Base-by-base conservation (phyloP, 2,888 invertebrate species). In the Melikaiella ostensackeni region DNA sequence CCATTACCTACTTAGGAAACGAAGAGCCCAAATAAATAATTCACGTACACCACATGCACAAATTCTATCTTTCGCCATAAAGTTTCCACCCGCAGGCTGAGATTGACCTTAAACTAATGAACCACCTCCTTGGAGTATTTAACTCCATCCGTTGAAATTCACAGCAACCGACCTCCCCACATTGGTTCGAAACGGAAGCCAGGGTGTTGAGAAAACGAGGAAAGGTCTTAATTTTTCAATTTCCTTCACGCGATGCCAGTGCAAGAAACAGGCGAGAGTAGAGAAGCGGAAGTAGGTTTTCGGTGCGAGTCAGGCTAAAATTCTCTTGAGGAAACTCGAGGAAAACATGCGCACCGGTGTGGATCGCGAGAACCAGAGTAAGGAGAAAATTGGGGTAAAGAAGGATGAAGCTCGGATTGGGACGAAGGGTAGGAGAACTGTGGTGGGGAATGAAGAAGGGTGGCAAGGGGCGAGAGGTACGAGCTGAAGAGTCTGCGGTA, bases 401-500 rank as follows among this genome's bases (percentile, higher is more conserved):
- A 80, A 81, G 81, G 82, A 74, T 76, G 63, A 74, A 59, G 64
- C n/a, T 74, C 24, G 74, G 33, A 35, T 19, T 33, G 33, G 35
- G 33, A 9, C 30, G 19, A 73, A 64, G 35, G 42, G 57, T 33
- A 35, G 35, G 77, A 76, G 79, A 76, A 79, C 46, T 75, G 73
- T 76, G 42, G 79, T 75, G 74, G 77, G 35, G 79, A 76, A 80
- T 76, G 74, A 79, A 80, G 79, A 74, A 74, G 63, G 76, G 75
- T 78, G 75, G 75, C 77, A 76, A 81, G 82, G 77, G 77, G 79
- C 21, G 77, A 80, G 79, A 81, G 79, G 80, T 84, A 84, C 84
- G 85, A 76, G 80, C 84, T 86, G 77, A 84, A 86, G 89, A 88
- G 88, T 86, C 89, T 88, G 86, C 86, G 90, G 90, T 90, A 91